Evolutionary conservation across 2,113 vertebrate genomes (phyloP).

Genomic region (Triplophysa dalaica): DNA sequence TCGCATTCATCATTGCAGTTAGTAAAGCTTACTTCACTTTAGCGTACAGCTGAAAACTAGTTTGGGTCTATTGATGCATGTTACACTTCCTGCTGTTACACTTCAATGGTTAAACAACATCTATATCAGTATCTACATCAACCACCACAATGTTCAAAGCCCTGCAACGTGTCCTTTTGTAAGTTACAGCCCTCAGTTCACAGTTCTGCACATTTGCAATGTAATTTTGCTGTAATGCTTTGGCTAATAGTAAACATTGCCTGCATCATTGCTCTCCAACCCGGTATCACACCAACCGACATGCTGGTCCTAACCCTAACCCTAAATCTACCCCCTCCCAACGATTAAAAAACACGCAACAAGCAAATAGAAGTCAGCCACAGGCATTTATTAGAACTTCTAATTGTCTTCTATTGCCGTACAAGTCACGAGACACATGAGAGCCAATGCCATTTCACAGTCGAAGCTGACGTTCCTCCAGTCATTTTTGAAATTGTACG

Average conservation of each 20-base stretch:
- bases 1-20: neutral
- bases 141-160: neutral
- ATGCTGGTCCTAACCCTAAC: too few relatives aligned
- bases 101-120: neutral
- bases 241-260: neutral
- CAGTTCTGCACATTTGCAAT: neutral
- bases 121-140: neutral
- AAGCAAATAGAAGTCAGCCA: too few relatives aligned
- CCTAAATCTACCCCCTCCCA: too few relatives aligned
- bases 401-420: too few relatives aligned
- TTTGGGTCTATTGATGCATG: neutral
- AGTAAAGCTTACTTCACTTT: neutral
- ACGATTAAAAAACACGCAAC: too few relatives aligned
- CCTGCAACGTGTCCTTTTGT: neutral
- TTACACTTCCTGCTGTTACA: neutral
- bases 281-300: too few relatives aligned
- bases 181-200: neutral
- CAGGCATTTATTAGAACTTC: too few relatives aligned
- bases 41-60: neutral
- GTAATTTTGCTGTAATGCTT: neutral
- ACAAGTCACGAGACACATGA: too few relatives aligned
- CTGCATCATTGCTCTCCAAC: too few relatives aligned
- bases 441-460: too few relatives aligned
- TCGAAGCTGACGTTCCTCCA: too few relatives aligned
- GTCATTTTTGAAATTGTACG: too few relatives aligned